These are phyloP conservation scores for Myocastor coypus DNA, from an alignment of 2,113 vertebrate species.

Conservation along the genomic window DNA sequence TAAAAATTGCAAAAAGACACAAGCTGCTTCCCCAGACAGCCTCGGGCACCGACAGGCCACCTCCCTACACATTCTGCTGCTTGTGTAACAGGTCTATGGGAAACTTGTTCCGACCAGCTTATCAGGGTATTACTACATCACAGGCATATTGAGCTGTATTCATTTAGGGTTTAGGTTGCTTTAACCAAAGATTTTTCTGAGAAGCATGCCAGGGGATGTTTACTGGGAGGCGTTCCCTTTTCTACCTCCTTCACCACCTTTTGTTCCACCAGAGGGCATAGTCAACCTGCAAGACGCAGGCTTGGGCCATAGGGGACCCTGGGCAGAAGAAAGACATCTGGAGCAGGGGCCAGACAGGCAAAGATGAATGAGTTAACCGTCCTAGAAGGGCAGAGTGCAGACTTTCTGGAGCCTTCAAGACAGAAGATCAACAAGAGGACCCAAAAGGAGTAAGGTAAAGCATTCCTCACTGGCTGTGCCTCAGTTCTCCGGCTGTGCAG, in stretches of 20 bases:
- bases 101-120: slow-evolving; percentile 77
- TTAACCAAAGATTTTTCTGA: slow-evolving; percentile 81
- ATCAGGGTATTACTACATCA: slow-evolving; percentile 80
- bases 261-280: slow-evolving; percentile 81
- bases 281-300: slow-evolving; percentile 48
- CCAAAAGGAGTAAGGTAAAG: background rate
- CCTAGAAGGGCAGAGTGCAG: background rate
- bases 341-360: background rate
- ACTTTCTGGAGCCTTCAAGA: background rate
- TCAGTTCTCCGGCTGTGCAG: background rate
- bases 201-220: slow-evolving; percentile 66
- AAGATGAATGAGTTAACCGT: background rate
- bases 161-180: slow-evolving; percentile 80
- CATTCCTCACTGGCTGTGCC: background rate
- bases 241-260: slow-evolving; percentile 55
- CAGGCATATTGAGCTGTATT: slow-evolving; percentile 80
- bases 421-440: background rate
- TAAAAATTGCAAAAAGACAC: background rate
- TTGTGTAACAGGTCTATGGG: slow-evolving; percentile 71
- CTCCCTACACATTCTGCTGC: background rate
- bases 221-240: slow-evolving; percentile 65
- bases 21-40: background rate
- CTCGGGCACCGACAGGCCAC: no score
- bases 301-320: background rate
- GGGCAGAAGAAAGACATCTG: background rate